These are phyloP conservation scores for Druon quercuslanigerum DNA, from an alignment of 1,140 invertebrate species.

Conservation along the genomic window DNA sequence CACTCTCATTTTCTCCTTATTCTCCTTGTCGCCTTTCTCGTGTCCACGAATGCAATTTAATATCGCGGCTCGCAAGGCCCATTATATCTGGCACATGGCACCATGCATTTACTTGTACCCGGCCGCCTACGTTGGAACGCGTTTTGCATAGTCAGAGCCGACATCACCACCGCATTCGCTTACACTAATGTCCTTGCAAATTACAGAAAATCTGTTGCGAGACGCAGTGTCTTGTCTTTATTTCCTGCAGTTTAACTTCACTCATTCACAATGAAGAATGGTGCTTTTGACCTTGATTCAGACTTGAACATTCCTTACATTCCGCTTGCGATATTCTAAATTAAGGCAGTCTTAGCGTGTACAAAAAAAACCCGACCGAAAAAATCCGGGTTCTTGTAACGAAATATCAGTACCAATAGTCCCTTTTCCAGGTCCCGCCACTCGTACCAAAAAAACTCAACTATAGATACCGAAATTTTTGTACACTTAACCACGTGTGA, in stretches of 20 bases:
- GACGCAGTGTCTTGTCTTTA: not conserved
- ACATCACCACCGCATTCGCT: not conserved
- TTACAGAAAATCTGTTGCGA: not conserved
- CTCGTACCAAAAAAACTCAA: too few species aligned
- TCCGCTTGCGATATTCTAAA: too few species aligned
- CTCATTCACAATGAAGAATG: not conserved
- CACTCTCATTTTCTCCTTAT: not conserved
- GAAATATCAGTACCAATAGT: too few species aligned
- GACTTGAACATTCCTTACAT: too few species aligned
- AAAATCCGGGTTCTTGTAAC: too few species aligned
- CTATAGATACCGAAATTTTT: too few species aligned
- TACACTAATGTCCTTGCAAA: slow-evolving; percentile 19
- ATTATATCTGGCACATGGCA: slow-evolving; percentile 4
- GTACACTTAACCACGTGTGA: too few species aligned
- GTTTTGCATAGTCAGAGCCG: slow-evolving; percentile 1
- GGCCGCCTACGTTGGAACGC: slow-evolving; percentile 1
- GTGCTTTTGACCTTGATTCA: too few species aligned
- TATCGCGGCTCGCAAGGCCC: not conserved
- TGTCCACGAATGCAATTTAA: slow-evolving; percentile 1
- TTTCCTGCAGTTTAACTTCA: slow-evolving; percentile 4
- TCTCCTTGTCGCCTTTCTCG: not conserved
- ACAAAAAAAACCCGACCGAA: too few species aligned
- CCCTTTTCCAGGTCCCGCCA: too few species aligned
- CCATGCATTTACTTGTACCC: not conserved
- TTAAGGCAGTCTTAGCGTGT: too few species aligned